phyloP scores from a whole-genome alignment of 2,888 invertebrate genomes.

The Dinocampus coccinellae region DNA sequence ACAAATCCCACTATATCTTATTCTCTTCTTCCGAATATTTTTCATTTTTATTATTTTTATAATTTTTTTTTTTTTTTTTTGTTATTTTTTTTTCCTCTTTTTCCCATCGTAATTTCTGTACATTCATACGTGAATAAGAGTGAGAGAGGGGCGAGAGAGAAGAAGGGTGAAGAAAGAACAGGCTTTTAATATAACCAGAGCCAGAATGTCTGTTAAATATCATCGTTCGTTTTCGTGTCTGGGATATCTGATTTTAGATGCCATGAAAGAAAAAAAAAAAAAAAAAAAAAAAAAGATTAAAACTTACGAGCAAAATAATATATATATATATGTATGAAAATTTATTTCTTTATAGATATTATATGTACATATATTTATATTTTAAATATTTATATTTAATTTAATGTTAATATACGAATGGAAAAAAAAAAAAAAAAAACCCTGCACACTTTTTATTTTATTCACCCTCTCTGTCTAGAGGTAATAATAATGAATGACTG shows the following conservation, averaged over 20 bases:
- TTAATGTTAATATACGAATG: no score
- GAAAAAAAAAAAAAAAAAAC: no score
- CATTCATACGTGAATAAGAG: no score
- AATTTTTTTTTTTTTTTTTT: background rate
- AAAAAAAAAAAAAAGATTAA: no score
- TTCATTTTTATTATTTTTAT: background rate
- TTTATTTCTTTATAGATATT: background rate
- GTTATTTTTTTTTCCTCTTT: no score
- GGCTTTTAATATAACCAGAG: slow-evolving; percentile 39
- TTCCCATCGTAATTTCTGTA: background rate
- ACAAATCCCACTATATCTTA: background rate
- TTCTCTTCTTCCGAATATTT: background rate
- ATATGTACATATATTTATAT: background rate
- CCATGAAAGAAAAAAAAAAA: background rate
- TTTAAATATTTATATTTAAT: no score
- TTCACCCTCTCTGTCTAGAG: no score
- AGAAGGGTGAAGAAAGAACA: no score
- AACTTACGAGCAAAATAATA: background rate
- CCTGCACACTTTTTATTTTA: no score
- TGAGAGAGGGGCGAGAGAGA: no score
- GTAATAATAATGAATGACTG: no score
- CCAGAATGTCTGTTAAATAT: slow-evolving; percentile 45
- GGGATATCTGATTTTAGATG: slow-evolving; percentile 31
- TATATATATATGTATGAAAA: no score
- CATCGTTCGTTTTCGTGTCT: slow-evolving; percentile 34